phyloP scores from a whole-genome alignment of 2,113 vertebrate genomes.

The Colinus virginianus region DNA sequence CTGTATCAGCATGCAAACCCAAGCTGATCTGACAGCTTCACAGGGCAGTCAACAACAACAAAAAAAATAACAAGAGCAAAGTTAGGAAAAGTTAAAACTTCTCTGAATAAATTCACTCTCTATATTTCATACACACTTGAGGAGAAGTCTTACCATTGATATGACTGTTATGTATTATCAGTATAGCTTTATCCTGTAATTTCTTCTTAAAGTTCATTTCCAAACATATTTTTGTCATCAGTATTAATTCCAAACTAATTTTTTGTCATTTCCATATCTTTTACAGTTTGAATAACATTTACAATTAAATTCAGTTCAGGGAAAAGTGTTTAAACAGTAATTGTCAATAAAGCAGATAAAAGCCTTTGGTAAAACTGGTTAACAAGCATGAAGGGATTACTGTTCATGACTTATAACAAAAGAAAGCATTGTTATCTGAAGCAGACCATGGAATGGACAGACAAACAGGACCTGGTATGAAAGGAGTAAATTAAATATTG shows the following conservation, averaged over 20 bases:
- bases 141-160: background rate
- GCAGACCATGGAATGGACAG: background rate
- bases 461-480: background rate
- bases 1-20: background rate
- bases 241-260: background rate
- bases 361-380: slow-evolving; percentile 29
- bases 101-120: background rate
- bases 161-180: background rate
- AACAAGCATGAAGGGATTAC: slow-evolving; percentile 57
- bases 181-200: background rate
- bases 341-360: slow-evolving; percentile 56
- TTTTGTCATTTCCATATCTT: background rate
- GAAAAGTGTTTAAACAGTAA: background rate
- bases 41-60: too few relatives aligned
- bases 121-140: background rate
- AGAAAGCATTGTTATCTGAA: slow-evolving; percentile 22
- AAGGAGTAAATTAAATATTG: slow-evolving; percentile 17
- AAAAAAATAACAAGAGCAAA: background rate
- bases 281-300: background rate
- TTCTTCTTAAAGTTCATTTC: background rate
- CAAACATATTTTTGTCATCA: background rate
- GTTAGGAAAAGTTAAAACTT: background rate
- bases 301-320: background rate
- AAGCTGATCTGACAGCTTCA: background rate
- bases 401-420: slow-evolving; percentile 32